phyloP scores from a whole-genome alignment of 2,888 invertebrate genomes.

The Scaptomyza reducta region DNA sequence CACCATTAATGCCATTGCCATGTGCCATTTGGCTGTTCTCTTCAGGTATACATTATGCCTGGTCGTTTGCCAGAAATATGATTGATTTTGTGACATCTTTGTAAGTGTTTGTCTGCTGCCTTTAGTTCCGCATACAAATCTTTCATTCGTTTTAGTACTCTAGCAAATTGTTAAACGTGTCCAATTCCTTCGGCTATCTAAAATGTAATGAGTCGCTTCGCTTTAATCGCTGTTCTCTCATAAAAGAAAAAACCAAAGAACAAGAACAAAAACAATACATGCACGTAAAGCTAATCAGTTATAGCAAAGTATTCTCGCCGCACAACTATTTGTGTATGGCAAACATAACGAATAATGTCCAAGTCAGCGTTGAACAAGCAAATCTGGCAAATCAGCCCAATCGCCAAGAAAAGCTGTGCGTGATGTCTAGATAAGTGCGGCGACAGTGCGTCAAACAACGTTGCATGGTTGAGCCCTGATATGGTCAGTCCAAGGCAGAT shows the following conservation, averaged over 20 bases:
- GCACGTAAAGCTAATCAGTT: slow-evolving; percentile 51
- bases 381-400: slow-evolving; percentile 43
- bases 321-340: slow-evolving; percentile 62
- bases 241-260: background rate
- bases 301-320: slow-evolving; percentile 43
- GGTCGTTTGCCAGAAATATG: slow-evolving; percentile 84
- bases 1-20: slow-evolving; percentile 80
- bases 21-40: slow-evolving; percentile 81
- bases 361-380: slow-evolving; percentile 52
- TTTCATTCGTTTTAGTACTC: slow-evolving; percentile 10
- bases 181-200: slow-evolving; percentile 51
- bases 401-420: slow-evolving; percentile 4
- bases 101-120: slow-evolving; percentile 24
- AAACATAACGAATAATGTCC: slow-evolving; percentile 46
- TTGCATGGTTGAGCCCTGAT: slow-evolving; percentile 30
- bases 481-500: slow-evolving; percentile 54
- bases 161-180: slow-evolving; percentile 37
- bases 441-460: slow-evolving; percentile 63
- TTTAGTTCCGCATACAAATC: slow-evolving; percentile 34
- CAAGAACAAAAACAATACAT: slow-evolving; percentile 12
- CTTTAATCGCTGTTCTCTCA: slow-evolving; percentile 33
- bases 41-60: slow-evolving; percentile 83
- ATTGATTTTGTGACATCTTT: slow-evolving; percentile 83
- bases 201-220: slow-evolving; percentile 52
- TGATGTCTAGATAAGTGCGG: slow-evolving; percentile 48